These are phyloP conservation scores for Drosophila eugracilis DNA, from an alignment of 1,140 invertebrate species.

Conservation along the genomic window DNA sequence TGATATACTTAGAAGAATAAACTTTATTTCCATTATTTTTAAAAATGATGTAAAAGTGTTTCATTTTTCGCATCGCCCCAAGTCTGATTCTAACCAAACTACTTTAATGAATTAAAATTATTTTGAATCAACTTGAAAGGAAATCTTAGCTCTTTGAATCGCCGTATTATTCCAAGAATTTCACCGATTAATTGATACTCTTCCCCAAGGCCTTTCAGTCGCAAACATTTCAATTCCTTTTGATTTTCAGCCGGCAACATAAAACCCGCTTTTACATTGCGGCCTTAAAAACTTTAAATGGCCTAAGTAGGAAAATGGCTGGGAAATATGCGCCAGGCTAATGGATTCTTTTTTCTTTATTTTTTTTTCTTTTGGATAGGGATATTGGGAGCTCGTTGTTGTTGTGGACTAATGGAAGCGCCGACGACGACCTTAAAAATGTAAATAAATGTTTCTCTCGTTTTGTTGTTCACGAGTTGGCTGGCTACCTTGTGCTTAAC, in stretches of 20 bases:
- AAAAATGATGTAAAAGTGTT: too few species aligned
- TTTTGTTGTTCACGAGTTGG: slow-evolving; percentile 28
- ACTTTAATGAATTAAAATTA: neutral
- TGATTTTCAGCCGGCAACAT: neutral
- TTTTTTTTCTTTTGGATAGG: slow-evolving; percentile 42
- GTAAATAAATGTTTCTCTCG: slow-evolving; percentile 69
- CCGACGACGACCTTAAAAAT: slow-evolving; percentile 75
- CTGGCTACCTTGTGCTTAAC: slow-evolving; percentile 67
- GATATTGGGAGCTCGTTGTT: slow-evolving; percentile 31
- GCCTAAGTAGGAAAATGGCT: slow-evolving; percentile 60
- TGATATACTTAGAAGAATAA: too few species aligned
- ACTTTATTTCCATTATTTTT: neutral
- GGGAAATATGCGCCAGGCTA: slow-evolving; percentile 71
- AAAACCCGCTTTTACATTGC: neutral
- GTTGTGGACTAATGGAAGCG: slow-evolving; percentile 65
- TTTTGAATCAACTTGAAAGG: neutral
- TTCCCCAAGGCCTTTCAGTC: neutral
- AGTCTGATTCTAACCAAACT: too few species aligned
- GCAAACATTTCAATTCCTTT: slow-evolving; percentile 2
- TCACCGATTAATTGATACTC: neutral
- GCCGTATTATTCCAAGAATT: neutral
- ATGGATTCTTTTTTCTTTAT: slow-evolving; percentile 61
- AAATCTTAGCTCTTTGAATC: neutral
- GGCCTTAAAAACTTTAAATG: slow-evolving; percentile 62
- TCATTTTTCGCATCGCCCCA: too few species aligned